A percentile compares a stretch with the other conserved stretches of the same genome.
Conservation (phyloP, 2,888 invertebrate species). For the Pyrochroa serraticornis region DNA sequence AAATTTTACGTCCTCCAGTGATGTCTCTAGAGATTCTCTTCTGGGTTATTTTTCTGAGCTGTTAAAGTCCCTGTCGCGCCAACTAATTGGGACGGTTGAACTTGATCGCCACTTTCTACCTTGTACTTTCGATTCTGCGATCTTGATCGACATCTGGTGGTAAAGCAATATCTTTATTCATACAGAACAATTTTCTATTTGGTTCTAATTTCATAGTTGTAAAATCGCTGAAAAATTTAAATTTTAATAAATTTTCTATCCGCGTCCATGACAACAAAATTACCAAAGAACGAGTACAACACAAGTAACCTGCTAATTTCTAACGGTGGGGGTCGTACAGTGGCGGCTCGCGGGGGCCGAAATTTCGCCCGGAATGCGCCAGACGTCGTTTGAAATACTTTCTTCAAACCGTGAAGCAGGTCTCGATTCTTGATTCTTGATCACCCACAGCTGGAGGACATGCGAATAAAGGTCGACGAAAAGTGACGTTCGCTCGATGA, state of each 20-base stretch:
- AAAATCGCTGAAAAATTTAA: too few relatives aligned
- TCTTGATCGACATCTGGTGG: too few relatives aligned
- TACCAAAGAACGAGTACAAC: not conserved
- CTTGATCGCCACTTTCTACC: too few relatives aligned
- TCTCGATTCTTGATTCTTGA: conserved; percentile 32
- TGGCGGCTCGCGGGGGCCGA: not conserved
- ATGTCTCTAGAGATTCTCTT: too few relatives aligned
- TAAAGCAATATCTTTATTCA: not conserved
- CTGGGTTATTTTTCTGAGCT: too few relatives aligned
- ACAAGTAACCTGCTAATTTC: not conserved
- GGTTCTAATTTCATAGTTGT: too few relatives aligned
- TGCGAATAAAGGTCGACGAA: not conserved
- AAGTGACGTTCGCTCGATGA: not conserved
- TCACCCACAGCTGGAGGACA: conserved; percentile 12
- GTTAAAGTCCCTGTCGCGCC: too few relatives aligned
- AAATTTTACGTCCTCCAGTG: too few relatives aligned
- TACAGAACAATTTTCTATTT: not conserved
- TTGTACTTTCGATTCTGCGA: too few relatives aligned
- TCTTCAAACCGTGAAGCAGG: conserved; percentile 35
- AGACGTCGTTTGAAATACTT: conserved; percentile 21
- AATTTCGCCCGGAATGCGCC: not conserved
- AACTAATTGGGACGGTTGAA: too few relatives aligned
- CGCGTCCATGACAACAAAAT: too few relatives aligned
- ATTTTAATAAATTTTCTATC: too few relatives aligned
- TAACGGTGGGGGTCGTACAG: not conserved